Conservation (phyloP, 2,797 vertebrate species). For the Fringilla coelebs region DNA sequence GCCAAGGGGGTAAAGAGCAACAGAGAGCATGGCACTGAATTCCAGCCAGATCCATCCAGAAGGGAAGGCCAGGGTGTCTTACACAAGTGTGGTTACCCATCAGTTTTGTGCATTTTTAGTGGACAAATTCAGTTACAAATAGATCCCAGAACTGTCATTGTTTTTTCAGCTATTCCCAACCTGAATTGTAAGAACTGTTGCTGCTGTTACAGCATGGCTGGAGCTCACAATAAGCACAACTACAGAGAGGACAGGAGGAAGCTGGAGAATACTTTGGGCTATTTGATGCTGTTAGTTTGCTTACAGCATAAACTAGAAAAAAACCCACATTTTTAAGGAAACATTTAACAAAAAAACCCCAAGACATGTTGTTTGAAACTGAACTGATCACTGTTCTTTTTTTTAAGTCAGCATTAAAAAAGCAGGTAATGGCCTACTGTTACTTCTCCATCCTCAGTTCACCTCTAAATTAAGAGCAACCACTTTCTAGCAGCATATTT, state of each 20-base stretch:
- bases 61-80: not conserved
- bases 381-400: not conserved
- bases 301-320: not conserved
- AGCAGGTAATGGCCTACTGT: not conserved
- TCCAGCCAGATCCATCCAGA: not conserved
- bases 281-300: not conserved
- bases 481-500: not conserved
- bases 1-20: not conserved
- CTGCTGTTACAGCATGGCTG: not conserved
- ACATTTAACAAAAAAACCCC: not conserved
- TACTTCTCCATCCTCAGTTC: not conserved
- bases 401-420: not conserved
- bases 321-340: not conserved
- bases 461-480: not conserved
- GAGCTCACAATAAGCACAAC: not conserved
- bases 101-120: not conserved
- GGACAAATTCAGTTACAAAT: not conserved
- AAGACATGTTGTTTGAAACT: not conserved
- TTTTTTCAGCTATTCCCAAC: not conserved
- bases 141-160: not conserved
- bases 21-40: not conserved
- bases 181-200: not conserved
- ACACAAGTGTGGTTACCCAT: not conserved
- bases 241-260: not conserved
- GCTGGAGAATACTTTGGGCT: not conserved